Evolutionary conservation across 1,140 invertebrate genomes (phyloP), one percentile per base, ranked within the genome.

Genomic region (Campoletis sonorensis): DNA sequence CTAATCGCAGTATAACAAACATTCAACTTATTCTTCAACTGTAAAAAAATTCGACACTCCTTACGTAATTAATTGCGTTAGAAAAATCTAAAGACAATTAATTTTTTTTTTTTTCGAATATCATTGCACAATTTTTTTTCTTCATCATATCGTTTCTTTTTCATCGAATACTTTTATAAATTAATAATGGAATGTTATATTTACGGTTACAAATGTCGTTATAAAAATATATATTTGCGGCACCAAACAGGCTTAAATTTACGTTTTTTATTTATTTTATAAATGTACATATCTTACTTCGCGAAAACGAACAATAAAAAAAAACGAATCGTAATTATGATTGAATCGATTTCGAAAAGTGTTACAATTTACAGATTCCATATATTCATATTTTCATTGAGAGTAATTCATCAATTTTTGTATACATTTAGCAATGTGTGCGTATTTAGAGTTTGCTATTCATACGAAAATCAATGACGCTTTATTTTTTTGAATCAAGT

Each of bases 141-240:
- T 33, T 7, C 3, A 33, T 33, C 30, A n/a, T n/a, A n/a, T n/a
- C n/a, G n/a, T n/a, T n/a, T n/a, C n/a, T n/a, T n/a, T n/a, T n/a
- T n/a, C n/a, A n/a, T n/a, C n/a, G n/a, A n/a, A n/a, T n/a, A n/a
- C n/a, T n/a, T n/a, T n/a, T n/a, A n/a, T n/a, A n/a, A n/a, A n/a
- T n/a, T n/a, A n/a, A n/a, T n/a, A n/a, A n/a, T n/a, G n/a, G n/a
- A n/a, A n/a, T n/a, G n/a, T n/a, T 37, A 37, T 37, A 37, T 37
- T 4, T 37, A 54, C 2, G 4, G 51, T 54, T 54, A 18, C 4
- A 54, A 54, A 54, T 54, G 16, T 15, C n/a, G 4, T 54, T 54
- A 54, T 21, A 54, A 54, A 54, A 54, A 54, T 54, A 54, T 54
- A 54, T 54, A 54, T 54, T 54, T 54, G 51, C 51, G 51, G 51